phyloP scores from a whole-genome alignment of 2,888 invertebrate genomes.

The Odontothrips loti region DNA sequence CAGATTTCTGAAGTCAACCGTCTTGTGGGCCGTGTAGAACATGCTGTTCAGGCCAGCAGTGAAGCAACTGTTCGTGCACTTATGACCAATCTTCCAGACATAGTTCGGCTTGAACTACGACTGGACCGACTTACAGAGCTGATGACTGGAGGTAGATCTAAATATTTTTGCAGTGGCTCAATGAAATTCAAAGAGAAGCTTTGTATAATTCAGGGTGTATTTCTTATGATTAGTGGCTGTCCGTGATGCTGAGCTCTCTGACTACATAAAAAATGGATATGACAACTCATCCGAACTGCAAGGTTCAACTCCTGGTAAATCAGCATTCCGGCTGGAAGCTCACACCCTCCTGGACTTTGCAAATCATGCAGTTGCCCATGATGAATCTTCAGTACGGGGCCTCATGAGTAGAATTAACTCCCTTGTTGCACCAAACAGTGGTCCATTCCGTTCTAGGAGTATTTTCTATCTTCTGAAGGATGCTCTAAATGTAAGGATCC shows the following conservation, averaged over 20 bases:
- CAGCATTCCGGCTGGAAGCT: neutral
- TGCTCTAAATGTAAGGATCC: neutral
- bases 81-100: neutral
- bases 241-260: neutral
- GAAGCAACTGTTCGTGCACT: neutral
- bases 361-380: neutral
- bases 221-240: neutral
- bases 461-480: neutral
- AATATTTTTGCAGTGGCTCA: neutral
- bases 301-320: neutral
- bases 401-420: constrained; percentile 4
- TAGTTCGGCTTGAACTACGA: neutral
- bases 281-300: neutral
- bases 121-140: neutral
- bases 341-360: constrained; percentile 1
- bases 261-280: neutral
- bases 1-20: neutral
- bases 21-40: neutral
- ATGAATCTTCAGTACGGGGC: neutral
- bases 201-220: neutral
- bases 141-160: neutral
- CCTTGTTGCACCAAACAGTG: neutral
- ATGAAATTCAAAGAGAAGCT: no score
- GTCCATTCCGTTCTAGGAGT: neutral
- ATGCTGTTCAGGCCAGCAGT: neutral